Evolutionary conservation across 2,113 vertebrate genomes (phyloP).

Genomic region (Melanostigma gelatinosum): DNA sequence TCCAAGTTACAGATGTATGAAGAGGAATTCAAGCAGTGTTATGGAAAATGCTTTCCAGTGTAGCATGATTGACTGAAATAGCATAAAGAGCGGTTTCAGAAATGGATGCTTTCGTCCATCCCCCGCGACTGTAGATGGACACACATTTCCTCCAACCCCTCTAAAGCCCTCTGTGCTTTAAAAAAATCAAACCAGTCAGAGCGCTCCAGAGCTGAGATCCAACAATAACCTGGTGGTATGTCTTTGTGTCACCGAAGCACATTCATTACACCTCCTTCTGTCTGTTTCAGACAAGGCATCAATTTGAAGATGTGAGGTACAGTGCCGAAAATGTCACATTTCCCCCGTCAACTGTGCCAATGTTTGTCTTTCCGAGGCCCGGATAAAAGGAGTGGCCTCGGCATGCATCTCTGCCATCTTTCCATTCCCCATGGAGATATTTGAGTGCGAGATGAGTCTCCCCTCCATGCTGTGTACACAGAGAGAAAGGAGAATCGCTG

Average conservation of each 20-base stretch:
- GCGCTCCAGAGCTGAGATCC: constrained; percentile 68
- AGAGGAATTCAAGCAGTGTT: constrained; percentile 51
- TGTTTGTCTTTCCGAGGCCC: constrained; percentile 85
- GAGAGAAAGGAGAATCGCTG: constrained; percentile 84
- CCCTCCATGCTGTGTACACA: constrained; percentile 91
- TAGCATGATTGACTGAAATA: constrained; percentile 52
- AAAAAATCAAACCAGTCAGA: constrained; percentile 49
- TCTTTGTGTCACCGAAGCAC: constrained; percentile 83
- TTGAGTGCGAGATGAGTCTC: constrained; percentile 93
- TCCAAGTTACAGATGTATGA: constrained; percentile 47
- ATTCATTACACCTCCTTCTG: constrained; percentile 83
- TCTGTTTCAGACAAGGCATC: constrained; percentile 86
- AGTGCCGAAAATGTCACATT: constrained; percentile 89
- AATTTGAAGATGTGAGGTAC: constrained; percentile 89
- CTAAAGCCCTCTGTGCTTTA: constrained; percentile 43
- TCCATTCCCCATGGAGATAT: constrained; percentile 89
- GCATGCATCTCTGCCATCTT: constrained; percentile 89
- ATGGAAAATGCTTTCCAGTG: constrained; percentile 38
- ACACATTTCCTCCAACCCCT: constrained; percentile 36
- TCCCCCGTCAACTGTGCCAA: constrained; percentile 81
- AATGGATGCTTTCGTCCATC: constrained; percentile 47
- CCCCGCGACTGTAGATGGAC: constrained; percentile 19
- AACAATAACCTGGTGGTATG: constrained; percentile 67
- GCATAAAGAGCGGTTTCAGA: constrained; percentile 47
- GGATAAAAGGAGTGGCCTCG: constrained; percentile 83